These are phyloP conservation scores for Oscheius sp. DNA, from an alignment of 2,888 invertebrate species.

Conservation along the genomic window DNA sequence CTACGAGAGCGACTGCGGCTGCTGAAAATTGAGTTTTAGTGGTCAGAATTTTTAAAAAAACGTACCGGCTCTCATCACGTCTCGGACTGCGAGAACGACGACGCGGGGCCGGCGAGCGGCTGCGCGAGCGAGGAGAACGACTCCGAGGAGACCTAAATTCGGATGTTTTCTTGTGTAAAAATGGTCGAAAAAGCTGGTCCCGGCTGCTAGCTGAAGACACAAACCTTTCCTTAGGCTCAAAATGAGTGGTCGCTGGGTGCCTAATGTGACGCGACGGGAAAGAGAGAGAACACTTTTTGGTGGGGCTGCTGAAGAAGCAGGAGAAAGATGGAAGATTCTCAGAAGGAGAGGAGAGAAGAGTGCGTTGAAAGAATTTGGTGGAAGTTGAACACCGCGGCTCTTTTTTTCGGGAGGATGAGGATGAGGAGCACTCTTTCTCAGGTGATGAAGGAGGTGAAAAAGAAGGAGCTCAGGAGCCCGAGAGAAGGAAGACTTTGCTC, in stretches of 20 bases:
- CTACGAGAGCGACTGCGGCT: constrained; percentile 40
- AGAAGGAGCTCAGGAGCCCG: not conserved
- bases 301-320: constrained; percentile 2
- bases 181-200: not conserved
- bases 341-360: not conserved
- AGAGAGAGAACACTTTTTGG: constrained; percentile 1
- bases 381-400: not conserved
- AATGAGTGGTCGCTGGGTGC: not conserved
- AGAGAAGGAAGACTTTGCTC: constrained; percentile 8
- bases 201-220: not conserved
- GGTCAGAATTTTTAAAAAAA: not conserved
- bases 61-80: constrained; percentile 33
- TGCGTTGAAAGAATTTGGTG: not conserved
- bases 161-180: not conserved
- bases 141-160: constrained; percentile 1
- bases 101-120: constrained; percentile 38
- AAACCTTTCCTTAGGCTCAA: not conserved
- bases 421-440: not conserved
- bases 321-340: no score
- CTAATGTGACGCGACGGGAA: constrained; percentile 9
- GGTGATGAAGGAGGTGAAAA: constrained; percentile 8
- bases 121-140: constrained; percentile 39
- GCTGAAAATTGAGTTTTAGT: constrained; percentile 21
- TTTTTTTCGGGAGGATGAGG: not conserved
- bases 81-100: constrained; percentile 34